Evolutionary conservation across 1,140 invertebrate species (phyloP).

Genomic region (Atta colombica): DNA sequence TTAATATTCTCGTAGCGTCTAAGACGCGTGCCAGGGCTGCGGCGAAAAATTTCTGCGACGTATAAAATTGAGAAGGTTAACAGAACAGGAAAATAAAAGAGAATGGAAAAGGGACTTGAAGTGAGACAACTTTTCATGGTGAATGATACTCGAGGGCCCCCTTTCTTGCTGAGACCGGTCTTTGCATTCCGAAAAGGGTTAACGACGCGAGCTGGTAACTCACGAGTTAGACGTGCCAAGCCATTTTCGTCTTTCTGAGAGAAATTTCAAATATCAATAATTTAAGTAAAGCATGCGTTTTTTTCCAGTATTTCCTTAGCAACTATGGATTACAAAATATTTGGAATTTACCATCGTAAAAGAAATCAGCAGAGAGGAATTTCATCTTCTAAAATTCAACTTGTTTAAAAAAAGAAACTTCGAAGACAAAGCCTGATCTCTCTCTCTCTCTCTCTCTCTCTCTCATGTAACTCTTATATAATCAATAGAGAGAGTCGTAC

Average conservation of each 20-base stretch:
- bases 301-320: neutral
- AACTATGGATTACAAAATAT: conserved; percentile 15
- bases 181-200: conserved; percentile 79
- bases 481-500: neutral
- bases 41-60: conserved; percentile 65
- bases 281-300: conserved; percentile 11
- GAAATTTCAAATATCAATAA: conserved; percentile 42
- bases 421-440: neutral
- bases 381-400: neutral
- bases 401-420: neutral
- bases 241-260: conserved; percentile 6
- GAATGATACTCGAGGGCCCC: conserved; percentile 71
- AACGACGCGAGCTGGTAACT: conserved; percentile 66
- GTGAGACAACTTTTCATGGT: conserved; percentile 35
- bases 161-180: conserved; percentile 67
- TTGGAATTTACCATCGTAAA: conserved; percentile 19
- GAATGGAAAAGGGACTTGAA: neutral
- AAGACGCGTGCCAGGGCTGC: conserved; percentile 75
- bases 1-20: conserved; percentile 84
- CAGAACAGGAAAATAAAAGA: conserved; percentile 36
- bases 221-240: conserved; percentile 55
- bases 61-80: conserved; percentile 50
- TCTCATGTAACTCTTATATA: neutral
- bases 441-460: neutral
- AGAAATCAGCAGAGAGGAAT: neutral